phyloP scores from a whole-genome alignment of 2,888 invertebrate species.

The Drosophila pegasa region DNA sequence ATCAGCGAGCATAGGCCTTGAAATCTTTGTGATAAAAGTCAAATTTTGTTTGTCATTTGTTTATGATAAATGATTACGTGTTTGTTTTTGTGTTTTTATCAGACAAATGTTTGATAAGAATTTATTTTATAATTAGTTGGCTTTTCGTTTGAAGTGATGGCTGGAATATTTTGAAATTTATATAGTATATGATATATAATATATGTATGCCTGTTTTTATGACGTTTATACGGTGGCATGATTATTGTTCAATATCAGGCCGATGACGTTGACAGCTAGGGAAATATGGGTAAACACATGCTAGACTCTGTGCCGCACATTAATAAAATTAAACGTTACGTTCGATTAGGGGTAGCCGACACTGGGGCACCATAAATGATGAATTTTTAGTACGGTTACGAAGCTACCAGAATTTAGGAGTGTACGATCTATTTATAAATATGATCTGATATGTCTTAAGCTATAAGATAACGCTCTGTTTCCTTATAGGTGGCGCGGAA shows the following conservation, averaged over 20 bases:
- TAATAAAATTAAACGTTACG: background rate
- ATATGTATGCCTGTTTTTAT: conserved; percentile 43
- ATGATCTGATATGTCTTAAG: conserved; percentile 5
- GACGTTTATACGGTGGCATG: conserved; percentile 49
- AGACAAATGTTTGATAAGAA: conserved; percentile 35
- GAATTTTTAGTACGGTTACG: background rate
- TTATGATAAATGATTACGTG: conserved; percentile 26
- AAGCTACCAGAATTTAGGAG: background rate
- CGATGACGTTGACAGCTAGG: conserved; percentile 28
- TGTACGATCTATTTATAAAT: conserved; percentile 28
- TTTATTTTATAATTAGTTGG: conserved; percentile 28
- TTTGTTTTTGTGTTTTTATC: conserved; percentile 24
- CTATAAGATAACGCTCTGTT: background rate
- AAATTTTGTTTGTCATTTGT: conserved; percentile 31
- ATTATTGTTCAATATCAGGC: conserved; percentile 35
- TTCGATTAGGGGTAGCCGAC: conserved; percentile 6
- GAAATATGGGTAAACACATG: conserved; percentile 22
- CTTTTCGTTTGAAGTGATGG: conserved; percentile 19
- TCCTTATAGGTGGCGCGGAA: conserved; percentile 94
- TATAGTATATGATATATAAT: conserved; percentile 1
- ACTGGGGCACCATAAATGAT: background rate
- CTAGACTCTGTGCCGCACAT: conserved; percentile 50
- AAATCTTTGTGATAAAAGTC: conserved; percentile 37
- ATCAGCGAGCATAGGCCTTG: conserved; percentile 30
- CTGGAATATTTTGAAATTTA: conserved; percentile 10